Conservation (phyloP, 2,113 vertebrate genomes). For the Electrona antarctica region DNA sequence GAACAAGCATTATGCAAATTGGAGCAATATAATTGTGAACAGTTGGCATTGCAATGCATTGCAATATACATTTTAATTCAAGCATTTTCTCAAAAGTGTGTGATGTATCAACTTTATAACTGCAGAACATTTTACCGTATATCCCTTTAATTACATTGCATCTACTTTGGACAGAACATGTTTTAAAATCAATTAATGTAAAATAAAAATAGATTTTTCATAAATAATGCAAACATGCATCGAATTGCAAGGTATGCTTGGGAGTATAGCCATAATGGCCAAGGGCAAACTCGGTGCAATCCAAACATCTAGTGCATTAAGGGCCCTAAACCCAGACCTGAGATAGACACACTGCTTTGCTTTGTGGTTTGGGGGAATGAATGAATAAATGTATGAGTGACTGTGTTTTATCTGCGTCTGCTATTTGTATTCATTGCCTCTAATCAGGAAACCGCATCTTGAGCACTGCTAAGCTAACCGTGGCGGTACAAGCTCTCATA, state of each 20-base stretch:
- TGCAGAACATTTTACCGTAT: no score
- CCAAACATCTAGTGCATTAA: background rate
- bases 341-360: slow-evolving; percentile 1
- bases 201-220: no score
- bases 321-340: background rate
- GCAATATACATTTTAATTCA: no score
- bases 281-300: background rate
- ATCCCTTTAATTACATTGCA: no score
- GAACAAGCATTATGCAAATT: no score
- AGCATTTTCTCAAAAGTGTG: no score
- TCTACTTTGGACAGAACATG: background rate
- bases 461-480: background rate
- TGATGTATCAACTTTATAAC: no score
- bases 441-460: slow-evolving; percentile 3
- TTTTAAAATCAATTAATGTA: background rate
- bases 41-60: no score
- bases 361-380: background rate
- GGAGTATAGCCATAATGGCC: background rate
- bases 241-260: background rate
- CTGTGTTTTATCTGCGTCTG: background rate
- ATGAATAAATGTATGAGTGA: slow-evolving; percentile 1
- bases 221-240: background rate
- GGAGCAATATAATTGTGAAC: no score
- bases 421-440: background rate
- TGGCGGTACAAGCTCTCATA: background rate